Base-by-base conservation (phyloP, 2,888 invertebrate species). In the Callinectes sapidus region DNA sequence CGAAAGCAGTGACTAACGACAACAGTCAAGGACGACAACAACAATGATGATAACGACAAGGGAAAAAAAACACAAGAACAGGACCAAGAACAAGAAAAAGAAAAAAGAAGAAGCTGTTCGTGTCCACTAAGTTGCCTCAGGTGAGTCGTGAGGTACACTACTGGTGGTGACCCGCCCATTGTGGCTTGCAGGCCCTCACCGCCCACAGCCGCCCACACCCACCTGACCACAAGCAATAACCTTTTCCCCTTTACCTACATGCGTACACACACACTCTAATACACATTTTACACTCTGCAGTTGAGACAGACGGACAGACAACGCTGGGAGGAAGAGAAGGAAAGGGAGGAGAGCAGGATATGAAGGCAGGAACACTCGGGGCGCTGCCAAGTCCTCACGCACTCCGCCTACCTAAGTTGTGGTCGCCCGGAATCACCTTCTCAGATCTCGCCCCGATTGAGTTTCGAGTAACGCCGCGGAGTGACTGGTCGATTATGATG, bases 51-150 rank as follows among this genome's bases (percentile, higher is more conserved):
- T 10, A 10, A 48, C 0, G 10, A 48, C 48, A 10, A 48, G 10
- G 48, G 10, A 48, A 48, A 48, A 0, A 55, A 88, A 2, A 61
- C 32, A 18, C 16, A 87, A 87, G 23, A 39, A 87, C 39, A 48
- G 23, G 48, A 77, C 2, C 13, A 87, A 87, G 48, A 81, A 81
- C 23, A 81, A 81, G 81, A 81, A 81, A 8, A 81, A 81, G 81
- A 81, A 87, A 18, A 48, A 87, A 87, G 39, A 87, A 42, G 87
- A 87, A 87, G 54, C 55, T 88, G 88, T 88, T 88, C 88, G 88
- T 88, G 88, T 35, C 32, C 32, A 61, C n/a, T 14, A 35, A 35
- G 61, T 28, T 13, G 55, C 88, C 88, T 28, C 14, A 8, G 88
- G 61, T 61, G 18, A n/a, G 88, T 88, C 88, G 54, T 87, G 88